These are phyloP conservation scores for Lates calcarifer DNA, from an alignment of 2,113 vertebrate genomes.

Conservation along the genomic window DNA sequence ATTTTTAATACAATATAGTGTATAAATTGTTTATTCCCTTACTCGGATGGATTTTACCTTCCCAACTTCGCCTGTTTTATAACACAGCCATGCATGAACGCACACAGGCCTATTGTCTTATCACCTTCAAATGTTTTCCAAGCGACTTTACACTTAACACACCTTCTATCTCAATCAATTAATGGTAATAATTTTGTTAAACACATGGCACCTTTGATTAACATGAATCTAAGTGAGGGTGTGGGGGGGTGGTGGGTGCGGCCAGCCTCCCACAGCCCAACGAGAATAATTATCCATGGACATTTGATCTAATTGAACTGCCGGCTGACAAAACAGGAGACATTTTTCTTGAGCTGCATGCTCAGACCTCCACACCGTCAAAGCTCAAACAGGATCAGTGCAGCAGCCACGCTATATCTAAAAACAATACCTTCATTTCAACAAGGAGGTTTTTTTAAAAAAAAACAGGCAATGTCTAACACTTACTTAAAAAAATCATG, in stretches of 20 bases:
- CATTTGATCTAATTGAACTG: slow-evolving; percentile 67
- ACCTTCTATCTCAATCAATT: slow-evolving; percentile 39
- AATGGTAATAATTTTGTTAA: slow-evolving; percentile 52
- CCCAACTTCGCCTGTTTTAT: neutral
- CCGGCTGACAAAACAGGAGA: slow-evolving; percentile 50
- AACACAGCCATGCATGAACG: neutral
- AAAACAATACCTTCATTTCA: neutral
- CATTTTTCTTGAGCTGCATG: slow-evolving; percentile 19
- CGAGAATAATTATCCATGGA: slow-evolving; percentile 63
- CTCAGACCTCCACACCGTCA: slow-evolving; percentile 26
- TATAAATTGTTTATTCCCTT: neutral
- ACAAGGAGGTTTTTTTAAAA: slow-evolving; percentile 6
- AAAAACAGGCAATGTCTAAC: slow-evolving; percentile 10
- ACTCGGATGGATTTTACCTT: neutral
- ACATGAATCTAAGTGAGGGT: slow-evolving; percentile 49
- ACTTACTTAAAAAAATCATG: slow-evolving; percentile 71
- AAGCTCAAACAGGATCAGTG: neutral
- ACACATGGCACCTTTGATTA: slow-evolving; percentile 66
- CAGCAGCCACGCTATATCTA: neutral
- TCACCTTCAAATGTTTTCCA: slow-evolving; percentile 43
- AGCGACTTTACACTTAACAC: slow-evolving; percentile 43
- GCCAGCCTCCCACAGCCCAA: slow-evolving; percentile 51
- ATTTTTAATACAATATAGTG: neutral
- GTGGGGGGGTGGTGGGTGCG: slow-evolving; percentile 45
- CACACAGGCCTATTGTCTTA: slow-evolving; percentile 36